A percentile compares a stretch with the other conserved stretches of the same genome.
These are phyloP conservation scores for Drosophila nebulosa DNA, from an alignment of 1,140 invertebrate genomes.

Conservation along the genomic window DNA sequence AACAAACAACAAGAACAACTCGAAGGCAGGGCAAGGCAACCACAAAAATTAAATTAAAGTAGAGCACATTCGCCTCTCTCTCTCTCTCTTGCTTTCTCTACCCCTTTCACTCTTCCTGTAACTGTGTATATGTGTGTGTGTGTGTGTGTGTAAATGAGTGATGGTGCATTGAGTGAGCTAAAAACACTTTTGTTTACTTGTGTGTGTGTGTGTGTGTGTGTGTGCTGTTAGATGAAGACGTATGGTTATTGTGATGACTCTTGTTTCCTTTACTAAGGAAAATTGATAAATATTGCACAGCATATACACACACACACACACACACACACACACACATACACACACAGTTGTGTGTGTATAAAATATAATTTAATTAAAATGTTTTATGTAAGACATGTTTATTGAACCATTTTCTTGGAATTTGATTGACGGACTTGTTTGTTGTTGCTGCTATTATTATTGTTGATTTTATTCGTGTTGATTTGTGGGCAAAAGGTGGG, in stretches of 20 bases:
- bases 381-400: slow-evolving; percentile 78
- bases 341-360: slow-evolving; percentile 9
- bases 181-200: slow-evolving; percentile 71
- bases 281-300: slow-evolving; percentile 73
- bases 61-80: slow-evolving; percentile 29
- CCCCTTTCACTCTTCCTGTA: neutral
- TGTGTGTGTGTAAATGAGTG: slow-evolving; percentile 65
- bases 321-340: neutral
- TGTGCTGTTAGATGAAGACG: slow-evolving; percentile 66
- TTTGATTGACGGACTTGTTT: slow-evolving; percentile 74
- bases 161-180: slow-evolving; percentile 70
- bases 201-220: slow-evolving; percentile 27
- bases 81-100: neutral
- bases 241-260: slow-evolving; percentile 77
- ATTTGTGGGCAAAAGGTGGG: neutral
- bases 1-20: slow-evolving; percentile 52
- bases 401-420: slow-evolving; percentile 71
- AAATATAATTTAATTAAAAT: slow-evolving; percentile 79
- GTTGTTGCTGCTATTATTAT: slow-evolving; percentile 20
- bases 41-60: slow-evolving; percentile 80
- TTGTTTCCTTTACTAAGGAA: slow-evolving; percentile 42
- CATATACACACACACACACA: slow-evolving; percentile 13
- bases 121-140: neutral
- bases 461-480: slow-evolving; percentile 17
- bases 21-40: slow-evolving; percentile 39